phyloP scores from a whole-genome alignment of 2,888 invertebrate genomes.

The Drosophila birchii region DNA sequence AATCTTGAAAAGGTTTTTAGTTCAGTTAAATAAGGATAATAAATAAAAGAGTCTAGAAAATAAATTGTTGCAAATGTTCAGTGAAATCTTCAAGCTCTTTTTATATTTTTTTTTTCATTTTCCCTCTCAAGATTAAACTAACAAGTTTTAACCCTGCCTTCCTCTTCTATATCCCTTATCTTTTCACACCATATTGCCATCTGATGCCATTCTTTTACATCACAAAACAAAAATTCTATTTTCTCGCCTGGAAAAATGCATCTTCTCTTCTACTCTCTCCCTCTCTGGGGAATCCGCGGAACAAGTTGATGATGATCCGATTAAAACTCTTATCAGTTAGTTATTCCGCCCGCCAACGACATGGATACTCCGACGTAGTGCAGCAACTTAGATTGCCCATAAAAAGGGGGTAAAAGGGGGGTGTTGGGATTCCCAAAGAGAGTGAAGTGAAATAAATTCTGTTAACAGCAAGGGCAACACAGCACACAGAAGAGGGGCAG shows the following conservation, averaged over 20 bases:
- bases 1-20: too few relatives aligned
- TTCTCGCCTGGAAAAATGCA: constrained; percentile 5
- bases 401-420: neutral
- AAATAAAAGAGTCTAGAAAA: neutral
- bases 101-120: too few relatives aligned
- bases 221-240: constrained; percentile 12
- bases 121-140: neutral
- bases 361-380: constrained; percentile 15
- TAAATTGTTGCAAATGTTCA: too few relatives aligned
- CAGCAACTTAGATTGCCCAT: constrained; percentile 37
- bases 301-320: constrained; percentile 48
- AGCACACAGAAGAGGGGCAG: constrained; percentile 30
- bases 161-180: neutral
- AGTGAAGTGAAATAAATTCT: constrained; percentile 47
- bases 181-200: constrained; percentile 29
- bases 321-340: constrained; percentile 49
- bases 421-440: neutral
- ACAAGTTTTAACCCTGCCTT: neutral
- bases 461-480: constrained; percentile 43
- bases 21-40: too few relatives aligned
- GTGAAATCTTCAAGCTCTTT: too few relatives aligned
- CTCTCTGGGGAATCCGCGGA: neutral
- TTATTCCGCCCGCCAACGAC: constrained; percentile 41
- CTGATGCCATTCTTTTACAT: constrained; percentile 13
- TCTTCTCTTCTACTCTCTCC: neutral